Evolutionary conservation across 2,113 vertebrate species (phyloP), one percentile per base, ranked within the genome.

Genomic region (Gallinago undulata): DNA sequence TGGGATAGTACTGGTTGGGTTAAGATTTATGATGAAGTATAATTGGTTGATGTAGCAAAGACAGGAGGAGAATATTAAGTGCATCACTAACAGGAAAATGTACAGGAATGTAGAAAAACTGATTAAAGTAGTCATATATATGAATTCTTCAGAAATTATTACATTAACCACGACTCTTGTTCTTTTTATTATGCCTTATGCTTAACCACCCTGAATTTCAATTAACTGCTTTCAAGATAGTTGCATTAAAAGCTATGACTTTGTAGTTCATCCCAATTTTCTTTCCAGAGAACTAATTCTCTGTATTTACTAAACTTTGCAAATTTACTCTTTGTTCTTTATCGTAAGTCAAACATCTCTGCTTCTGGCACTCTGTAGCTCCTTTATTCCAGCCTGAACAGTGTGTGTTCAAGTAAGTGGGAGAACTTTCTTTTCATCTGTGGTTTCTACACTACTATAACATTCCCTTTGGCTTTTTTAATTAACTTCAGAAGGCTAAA

Each of bases 401-500:
- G 41, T 48, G 27, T 75, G 13, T 87, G 45, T 84, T 79, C 76
- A 79, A 96, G 69, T 87, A 84, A 67, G 51, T 84, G 55, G 15
- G 23, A 75, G 25, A 84, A 18, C 9, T 87, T 92, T 81, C 56
- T 82, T 94, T 92, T 91, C 23, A 81, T 92, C 84, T 67, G 12
- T 92, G 19, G 35, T 78, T 93, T 84, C 68, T 94, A 60, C 16
- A 21, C 24, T 64, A 47, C 30, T 73, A 13, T 59, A 93, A 75
- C 45, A 87, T 87, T 75, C 69, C 93, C 69, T 90, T 88, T 79
- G 91, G 81, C 73, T 78, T 79, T 95, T 91, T 94, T 4, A 90
- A 92, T 95, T 93, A 91, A 82, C 39, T 90, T 81, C 31, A 78
- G 43, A 77, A 87, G 9, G 43, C 53, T 63, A 63, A 48, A 43